A percentile compares a stretch with the other conserved stretches of the same genome.
Conservation (phyloP, 2,797 vertebrate genomes). For the Tinamus major region DNA sequence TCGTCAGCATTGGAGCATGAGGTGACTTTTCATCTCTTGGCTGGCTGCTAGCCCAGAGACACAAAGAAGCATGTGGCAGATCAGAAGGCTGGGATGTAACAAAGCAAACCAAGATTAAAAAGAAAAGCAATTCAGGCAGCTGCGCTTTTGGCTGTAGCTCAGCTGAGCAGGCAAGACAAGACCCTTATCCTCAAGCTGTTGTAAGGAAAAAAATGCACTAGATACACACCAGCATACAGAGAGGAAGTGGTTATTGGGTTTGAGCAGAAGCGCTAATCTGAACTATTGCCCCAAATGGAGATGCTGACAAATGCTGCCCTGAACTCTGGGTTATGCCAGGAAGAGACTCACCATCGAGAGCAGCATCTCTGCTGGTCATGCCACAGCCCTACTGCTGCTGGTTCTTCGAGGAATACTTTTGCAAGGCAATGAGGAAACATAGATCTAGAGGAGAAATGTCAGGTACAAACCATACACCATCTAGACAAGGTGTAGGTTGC, state of each 20-base stretch:
- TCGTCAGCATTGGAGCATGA: fast-evolving
- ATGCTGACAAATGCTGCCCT: neutral
- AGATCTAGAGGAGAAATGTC: neutral
- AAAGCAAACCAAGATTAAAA: neutral
- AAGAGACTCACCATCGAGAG: neutral
- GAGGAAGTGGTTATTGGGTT: neutral
- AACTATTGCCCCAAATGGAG: neutral
- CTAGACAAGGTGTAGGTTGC: neutral
- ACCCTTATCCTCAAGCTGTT: neutral
- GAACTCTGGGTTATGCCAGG: neutral
- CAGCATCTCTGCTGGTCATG: neutral
- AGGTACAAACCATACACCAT: too few relatives aligned
- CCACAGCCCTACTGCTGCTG: neutral
- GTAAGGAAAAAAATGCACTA: neutral
- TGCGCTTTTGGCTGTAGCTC: neutral
- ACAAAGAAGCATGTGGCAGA: neutral
- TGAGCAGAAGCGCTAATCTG: neutral
- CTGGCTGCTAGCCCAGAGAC: neutral
- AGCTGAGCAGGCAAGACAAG: neutral
- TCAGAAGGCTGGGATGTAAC: neutral
- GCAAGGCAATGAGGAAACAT: neutral
- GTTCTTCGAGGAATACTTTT: neutral
- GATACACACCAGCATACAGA: fast-evolving
- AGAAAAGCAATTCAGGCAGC: neutral
- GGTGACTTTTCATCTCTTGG: neutral